Conservation (phyloP, 2,797 vertebrate genomes). For the Gallirallus australis region DNA sequence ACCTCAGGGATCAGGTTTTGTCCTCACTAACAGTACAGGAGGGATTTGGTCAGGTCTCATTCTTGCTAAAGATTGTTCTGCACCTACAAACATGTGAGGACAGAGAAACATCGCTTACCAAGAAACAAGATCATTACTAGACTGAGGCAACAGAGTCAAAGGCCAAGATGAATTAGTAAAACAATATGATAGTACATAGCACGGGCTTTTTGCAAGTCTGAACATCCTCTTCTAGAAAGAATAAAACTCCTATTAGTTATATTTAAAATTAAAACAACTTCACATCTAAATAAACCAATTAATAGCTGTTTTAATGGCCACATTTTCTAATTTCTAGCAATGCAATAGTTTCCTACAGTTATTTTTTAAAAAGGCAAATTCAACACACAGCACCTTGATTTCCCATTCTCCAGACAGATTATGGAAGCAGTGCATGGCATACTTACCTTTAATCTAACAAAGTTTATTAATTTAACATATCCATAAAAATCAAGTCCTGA, state of each 20-base stretch:
- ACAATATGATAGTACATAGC: rapidly evolving
- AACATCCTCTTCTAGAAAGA: neutral
- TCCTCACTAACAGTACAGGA: neutral
- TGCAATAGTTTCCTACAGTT: neutral
- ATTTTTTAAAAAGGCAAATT: neutral
- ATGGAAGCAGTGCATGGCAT: neutral
- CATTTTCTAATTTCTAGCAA: neutral
- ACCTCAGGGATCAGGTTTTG: neutral
- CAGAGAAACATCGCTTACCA: neutral
- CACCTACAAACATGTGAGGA: neutral
- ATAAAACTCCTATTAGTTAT: rapidly evolving
- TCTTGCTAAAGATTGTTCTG: neutral
- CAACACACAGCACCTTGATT: neutral
- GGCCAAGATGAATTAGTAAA: neutral
- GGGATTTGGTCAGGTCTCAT: neutral
- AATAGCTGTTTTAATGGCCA: neutral
- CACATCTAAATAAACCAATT: neutral
- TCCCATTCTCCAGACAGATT: neutral
- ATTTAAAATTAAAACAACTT: neutral
- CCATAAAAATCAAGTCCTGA: constrained; percentile 94
- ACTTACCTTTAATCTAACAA: constrained; percentile 89
- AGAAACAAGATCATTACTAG: neutral
- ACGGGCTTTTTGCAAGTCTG: neutral
- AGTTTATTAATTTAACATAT: constrained; percentile 96
- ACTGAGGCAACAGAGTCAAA: neutral